phyloP scores from a whole-genome alignment of 2,888 invertebrate species.

The Linnaemya vulpina region DNA sequence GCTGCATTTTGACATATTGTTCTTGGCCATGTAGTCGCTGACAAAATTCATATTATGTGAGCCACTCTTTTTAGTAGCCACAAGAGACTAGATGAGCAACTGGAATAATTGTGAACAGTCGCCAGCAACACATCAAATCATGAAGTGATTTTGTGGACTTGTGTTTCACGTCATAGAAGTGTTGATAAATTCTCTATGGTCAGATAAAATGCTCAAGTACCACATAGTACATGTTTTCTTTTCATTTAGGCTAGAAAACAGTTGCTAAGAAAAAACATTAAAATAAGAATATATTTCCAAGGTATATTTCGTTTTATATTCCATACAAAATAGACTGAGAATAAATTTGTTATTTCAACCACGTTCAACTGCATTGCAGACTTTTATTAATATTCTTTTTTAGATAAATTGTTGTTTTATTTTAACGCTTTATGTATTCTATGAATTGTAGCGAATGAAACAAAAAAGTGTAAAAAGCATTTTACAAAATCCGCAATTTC shows the following conservation, averaged over 20 bases:
- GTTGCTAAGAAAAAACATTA: not conserved
- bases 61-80: too few relatives aligned
- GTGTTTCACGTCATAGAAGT: too few relatives aligned
- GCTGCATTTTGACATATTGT: too few relatives aligned
- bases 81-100: too few relatives aligned
- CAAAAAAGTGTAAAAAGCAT: conserved; percentile 30
- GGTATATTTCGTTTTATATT: conserved; percentile 13
- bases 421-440: not conserved
- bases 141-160: too few relatives aligned
- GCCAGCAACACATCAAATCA: too few relatives aligned
- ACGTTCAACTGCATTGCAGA: conserved; percentile 62
- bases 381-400: conserved; percentile 35
- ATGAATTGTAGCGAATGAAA: not conserved
- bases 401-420: conserved; percentile 7
- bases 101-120: too few relatives aligned
- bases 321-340: not conserved
- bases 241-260: not conserved
- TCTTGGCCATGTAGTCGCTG: too few relatives aligned
- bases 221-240: not conserved
- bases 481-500: conserved; percentile 19
- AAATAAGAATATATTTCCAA: not conserved
- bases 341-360: conserved; percentile 48
- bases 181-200: too few relatives aligned
- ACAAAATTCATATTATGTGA: too few relatives aligned
- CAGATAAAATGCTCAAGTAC: too few relatives aligned